phyloP scores from a whole-genome alignment of 2,797 vertebrate genomes.

The Macroramphosus scolopax region DNA sequence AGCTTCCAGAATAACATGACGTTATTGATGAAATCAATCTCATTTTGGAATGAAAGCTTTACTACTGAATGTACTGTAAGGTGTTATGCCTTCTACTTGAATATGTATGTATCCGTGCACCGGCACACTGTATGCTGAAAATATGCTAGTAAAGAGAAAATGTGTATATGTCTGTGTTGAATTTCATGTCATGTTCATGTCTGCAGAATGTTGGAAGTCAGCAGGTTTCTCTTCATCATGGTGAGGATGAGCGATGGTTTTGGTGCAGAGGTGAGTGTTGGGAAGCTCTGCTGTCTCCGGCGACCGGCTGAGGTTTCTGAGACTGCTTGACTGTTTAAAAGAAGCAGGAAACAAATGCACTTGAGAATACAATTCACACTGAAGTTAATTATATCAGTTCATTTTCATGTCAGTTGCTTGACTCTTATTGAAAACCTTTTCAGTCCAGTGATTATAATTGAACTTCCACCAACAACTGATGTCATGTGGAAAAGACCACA shows the following conservation, averaged over 20 bases:
- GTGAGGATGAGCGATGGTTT: conserved; percentile 29
- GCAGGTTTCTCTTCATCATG: conserved; percentile 33
- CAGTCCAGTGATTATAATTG: too few species aligned
- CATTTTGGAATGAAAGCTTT: conserved; percentile 26
- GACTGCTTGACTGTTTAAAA: conserved; percentile 20
- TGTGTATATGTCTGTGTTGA: too few species aligned
- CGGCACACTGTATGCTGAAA: conserved; percentile 22
- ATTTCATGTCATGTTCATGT: too few species aligned
- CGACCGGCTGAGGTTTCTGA: neutral
- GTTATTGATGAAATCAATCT: too few species aligned
- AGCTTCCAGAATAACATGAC: too few species aligned
- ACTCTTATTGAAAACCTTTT: too few species aligned
- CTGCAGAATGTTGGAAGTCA: neutral
- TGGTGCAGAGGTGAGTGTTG: conserved; percentile 6
- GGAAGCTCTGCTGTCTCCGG: conserved; percentile 3
- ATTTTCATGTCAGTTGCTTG: too few species aligned
- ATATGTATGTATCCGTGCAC: conserved; percentile 35
- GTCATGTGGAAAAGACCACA: too few species aligned
- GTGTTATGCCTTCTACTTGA: conserved; percentile 43
- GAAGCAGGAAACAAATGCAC: neutral
- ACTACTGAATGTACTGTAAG: conserved; percentile 43
- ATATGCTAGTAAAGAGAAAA: conserved; percentile 28
- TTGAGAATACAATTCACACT: too few species aligned
- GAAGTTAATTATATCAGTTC: too few species aligned
- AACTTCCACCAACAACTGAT: too few species aligned